Conservation (phyloP, 2,888 invertebrate genomes). For the Mimas tiliae region DNA sequence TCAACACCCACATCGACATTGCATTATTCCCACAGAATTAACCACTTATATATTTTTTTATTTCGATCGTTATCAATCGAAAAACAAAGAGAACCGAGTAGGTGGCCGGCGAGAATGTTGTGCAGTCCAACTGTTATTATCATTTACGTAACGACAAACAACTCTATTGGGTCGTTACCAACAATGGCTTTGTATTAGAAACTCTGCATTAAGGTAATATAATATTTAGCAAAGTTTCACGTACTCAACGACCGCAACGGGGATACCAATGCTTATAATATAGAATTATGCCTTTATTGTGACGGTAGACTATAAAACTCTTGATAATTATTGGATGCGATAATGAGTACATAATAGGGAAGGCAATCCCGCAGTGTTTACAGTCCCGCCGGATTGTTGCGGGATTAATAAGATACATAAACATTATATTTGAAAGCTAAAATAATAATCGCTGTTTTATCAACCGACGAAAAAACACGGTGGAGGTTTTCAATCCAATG, state of each 20-base stretch:
- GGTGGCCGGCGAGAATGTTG: constrained; percentile 20
- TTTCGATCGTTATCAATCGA: constrained; percentile 23
- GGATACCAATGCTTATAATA: background rate
- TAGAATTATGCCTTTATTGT: background rate
- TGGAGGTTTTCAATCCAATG: too few relatives aligned
- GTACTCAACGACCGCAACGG: constrained; percentile 5
- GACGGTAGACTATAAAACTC: background rate
- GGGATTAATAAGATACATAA: too few relatives aligned
- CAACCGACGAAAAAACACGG: too few relatives aligned
- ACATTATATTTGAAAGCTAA: too few relatives aligned
- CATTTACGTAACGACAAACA: constrained; percentile 24
- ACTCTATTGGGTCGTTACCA: constrained; percentile 22
- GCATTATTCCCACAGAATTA: constrained; percentile 23
- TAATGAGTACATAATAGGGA: too few relatives aligned
- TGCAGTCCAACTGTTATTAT: constrained; percentile 25
- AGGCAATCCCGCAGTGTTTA: too few relatives aligned
- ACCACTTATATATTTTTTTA: constrained; percentile 21
- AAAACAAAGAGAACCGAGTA: constrained; percentile 27
- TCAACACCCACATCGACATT: constrained; percentile 23
- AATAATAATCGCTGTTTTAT: too few relatives aligned
- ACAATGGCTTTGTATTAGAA: constrained; percentile 21
- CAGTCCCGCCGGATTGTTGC: too few relatives aligned
- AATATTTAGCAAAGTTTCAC: constrained; percentile 18
- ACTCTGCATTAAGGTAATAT: constrained; percentile 11
- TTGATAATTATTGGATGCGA: background rate